These are phyloP conservation scores for Macroglossus sobrinus DNA, from an alignment of 2,113 vertebrate genomes.

Conservation along the genomic window DNA sequence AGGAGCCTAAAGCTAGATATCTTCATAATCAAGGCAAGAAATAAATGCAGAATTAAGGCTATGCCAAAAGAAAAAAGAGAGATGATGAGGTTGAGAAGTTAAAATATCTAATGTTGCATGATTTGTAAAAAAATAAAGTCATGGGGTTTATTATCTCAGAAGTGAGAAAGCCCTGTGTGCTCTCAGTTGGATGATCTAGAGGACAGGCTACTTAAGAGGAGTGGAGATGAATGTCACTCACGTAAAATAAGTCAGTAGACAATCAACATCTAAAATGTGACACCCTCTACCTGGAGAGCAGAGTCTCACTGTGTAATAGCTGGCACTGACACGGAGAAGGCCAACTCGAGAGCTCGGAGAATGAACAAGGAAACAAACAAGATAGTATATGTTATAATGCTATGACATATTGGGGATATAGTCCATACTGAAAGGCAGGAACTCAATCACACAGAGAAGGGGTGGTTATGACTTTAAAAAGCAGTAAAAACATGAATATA, in stretches of 20 bases:
- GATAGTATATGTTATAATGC: not conserved
- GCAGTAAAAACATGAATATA: not conserved
- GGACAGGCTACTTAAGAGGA: not conserved
- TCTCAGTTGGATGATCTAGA: not conserved
- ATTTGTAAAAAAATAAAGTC: not conserved
- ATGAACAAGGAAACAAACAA: too few relatives aligned
- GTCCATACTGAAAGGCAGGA: not conserved
- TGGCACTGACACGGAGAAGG: rapidly evolving
- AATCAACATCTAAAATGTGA: rapidly evolving
- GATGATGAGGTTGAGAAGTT: not conserved
- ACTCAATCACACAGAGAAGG: not conserved
- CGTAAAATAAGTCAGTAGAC: not conserved
- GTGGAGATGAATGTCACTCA: not conserved
- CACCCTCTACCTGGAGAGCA: not conserved
- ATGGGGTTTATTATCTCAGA: not conserved
- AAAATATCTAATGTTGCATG: not conserved
- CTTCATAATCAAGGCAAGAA: not conserved
- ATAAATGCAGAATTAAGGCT: not conserved
- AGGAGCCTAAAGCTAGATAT: not conserved
- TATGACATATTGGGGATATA: rapidly evolving
- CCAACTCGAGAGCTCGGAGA: not conserved
- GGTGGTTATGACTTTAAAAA: not conserved
- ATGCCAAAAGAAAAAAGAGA: not conserved
- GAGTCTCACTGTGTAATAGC: not conserved
- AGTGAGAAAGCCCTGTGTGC: not conserved